Evolutionary conservation across 2,797 vertebrate genomes (phyloP).

Genomic region (Miichthys miiuy): DNA sequence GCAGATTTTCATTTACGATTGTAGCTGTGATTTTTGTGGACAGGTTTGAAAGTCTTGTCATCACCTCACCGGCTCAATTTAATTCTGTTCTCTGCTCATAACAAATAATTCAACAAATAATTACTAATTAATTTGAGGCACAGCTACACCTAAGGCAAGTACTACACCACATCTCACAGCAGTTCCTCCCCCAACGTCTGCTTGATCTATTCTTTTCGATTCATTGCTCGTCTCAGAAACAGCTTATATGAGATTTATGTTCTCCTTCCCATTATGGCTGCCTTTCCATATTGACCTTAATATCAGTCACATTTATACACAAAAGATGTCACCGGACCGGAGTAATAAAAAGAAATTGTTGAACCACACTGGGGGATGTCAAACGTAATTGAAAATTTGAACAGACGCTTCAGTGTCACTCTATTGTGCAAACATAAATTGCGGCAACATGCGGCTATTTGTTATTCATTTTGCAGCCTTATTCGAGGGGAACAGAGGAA

Average conservation of each 20-base stretch:
- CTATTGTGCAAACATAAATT: slow-evolving; percentile 48
- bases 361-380: slow-evolving; percentile 22
- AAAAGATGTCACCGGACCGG: slow-evolving; percentile 31
- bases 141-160: background rate
- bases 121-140: background rate
- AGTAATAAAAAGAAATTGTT: slow-evolving; percentile 24
- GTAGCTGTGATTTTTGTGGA: background rate
- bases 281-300: slow-evolving; percentile 42
- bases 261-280: slow-evolving; percentile 28
- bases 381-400: slow-evolving; percentile 54
- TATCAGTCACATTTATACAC: slow-evolving; percentile 49
- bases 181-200: background rate
- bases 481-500: slow-evolving; percentile 51
- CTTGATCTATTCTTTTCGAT: slow-evolving; percentile 5
- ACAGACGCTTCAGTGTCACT: slow-evolving; percentile 37
- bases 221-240: slow-evolving; percentile 11
- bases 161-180: background rate
- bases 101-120: background rate
- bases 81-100: background rate
- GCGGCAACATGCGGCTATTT: slow-evolving; percentile 33
- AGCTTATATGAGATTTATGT: slow-evolving; percentile 30
- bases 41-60: background rate
- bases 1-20: too few relatives aligned
- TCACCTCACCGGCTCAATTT: background rate
- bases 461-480: slow-evolving; percentile 58